A percentile compares a stretch with the other conserved stretches of the same genome.
Evolutionary conservation across 1,140 invertebrate species (phyloP).

Genomic region (Drosophila leontia): DNA sequence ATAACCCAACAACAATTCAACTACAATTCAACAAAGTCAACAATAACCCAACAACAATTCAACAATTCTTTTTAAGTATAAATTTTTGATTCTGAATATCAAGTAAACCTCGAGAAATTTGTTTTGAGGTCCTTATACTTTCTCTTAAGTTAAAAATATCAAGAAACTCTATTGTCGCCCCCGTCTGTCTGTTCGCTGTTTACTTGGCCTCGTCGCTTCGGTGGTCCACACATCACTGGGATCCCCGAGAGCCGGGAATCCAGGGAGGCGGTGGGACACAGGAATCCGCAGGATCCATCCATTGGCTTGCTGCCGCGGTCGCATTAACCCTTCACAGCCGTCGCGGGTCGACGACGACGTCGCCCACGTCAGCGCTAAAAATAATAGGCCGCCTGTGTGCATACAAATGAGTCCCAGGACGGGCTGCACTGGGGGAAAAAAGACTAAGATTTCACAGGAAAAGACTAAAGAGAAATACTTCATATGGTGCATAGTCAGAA

Average conservation of each 20-base stretch:
- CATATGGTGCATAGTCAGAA: background rate
- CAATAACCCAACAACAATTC: background rate
- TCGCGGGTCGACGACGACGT: conserved; percentile 26
- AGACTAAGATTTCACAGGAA: too few species aligned
- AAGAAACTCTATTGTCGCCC: background rate
- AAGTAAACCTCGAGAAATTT: too few species aligned
- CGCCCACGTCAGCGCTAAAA: conserved; percentile 73
- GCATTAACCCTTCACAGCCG: conserved; percentile 52
- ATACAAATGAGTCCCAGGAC: conserved; percentile 76
- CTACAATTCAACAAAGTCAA: too few species aligned
- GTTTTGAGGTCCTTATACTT: too few species aligned
- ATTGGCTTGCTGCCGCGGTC: conserved; percentile 47
- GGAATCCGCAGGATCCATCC: conserved; percentile 36
- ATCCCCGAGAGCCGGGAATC: background rate
- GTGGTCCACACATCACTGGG: conserved; percentile 26
- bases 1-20: background rate
- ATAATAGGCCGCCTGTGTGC: conserved; percentile 81
- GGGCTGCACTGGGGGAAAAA: background rate
- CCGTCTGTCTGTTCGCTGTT: background rate
- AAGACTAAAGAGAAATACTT: background rate
- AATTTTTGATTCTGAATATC: background rate
- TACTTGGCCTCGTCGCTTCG: conserved; percentile 8
- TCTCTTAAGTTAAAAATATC: background rate
- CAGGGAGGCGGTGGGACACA: background rate
- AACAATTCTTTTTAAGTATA: background rate